A percentile compares a stretch with the other conserved stretches of the same genome.
These are phyloP conservation scores for Polyploca ridens DNA, from an alignment of 2,888 invertebrate genomes.

Conservation along the genomic window DNA sequence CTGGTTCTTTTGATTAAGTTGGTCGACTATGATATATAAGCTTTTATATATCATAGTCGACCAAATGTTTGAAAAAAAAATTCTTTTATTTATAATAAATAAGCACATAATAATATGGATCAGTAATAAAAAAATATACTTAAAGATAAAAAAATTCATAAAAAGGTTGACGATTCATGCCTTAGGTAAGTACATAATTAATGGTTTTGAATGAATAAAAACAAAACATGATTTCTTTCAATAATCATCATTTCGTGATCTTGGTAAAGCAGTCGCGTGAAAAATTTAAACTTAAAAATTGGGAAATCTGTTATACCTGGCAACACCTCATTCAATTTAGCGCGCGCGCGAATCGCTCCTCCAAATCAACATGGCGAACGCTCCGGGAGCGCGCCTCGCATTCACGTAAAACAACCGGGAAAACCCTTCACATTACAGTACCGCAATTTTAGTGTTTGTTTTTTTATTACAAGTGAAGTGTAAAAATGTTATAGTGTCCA, in stretches of 20 bases:
- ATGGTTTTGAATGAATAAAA: too few relatives aligned
- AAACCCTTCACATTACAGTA: constrained; percentile 44
- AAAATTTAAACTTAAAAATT: constrained; percentile 16
- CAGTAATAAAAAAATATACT: too few relatives aligned
- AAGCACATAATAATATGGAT: too few relatives aligned
- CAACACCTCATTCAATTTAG: constrained; percentile 61
- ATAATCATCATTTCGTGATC: not conserved
- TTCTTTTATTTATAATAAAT: too few relatives aligned
- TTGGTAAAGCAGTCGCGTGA: constrained; percentile 9
- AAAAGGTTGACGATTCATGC: too few relatives aligned
- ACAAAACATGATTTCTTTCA: too few relatives aligned
- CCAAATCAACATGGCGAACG: constrained; percentile 76
- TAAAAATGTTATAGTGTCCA: constrained; percentile 72
- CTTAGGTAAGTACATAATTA: too few relatives aligned
- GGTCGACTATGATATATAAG: too few relatives aligned
- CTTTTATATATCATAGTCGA: too few relatives aligned
- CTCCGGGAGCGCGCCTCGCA: constrained; percentile 70
- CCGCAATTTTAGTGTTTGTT: constrained; percentile 36
- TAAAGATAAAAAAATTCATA: too few relatives aligned
- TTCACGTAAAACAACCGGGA: constrained; percentile 56
- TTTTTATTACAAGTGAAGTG: constrained; percentile 40
- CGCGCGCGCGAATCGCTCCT: constrained; percentile 78
- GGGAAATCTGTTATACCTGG: constrained; percentile 30
- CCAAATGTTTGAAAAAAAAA: too few relatives aligned
- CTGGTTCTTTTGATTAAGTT: too few relatives aligned